A percentile compares a stretch with the other conserved stretches of the same genome.
These are phyloP conservation scores for Girardinus metallicus DNA, from an alignment of 2,797 vertebrate genomes.

Conservation along the genomic window DNA sequence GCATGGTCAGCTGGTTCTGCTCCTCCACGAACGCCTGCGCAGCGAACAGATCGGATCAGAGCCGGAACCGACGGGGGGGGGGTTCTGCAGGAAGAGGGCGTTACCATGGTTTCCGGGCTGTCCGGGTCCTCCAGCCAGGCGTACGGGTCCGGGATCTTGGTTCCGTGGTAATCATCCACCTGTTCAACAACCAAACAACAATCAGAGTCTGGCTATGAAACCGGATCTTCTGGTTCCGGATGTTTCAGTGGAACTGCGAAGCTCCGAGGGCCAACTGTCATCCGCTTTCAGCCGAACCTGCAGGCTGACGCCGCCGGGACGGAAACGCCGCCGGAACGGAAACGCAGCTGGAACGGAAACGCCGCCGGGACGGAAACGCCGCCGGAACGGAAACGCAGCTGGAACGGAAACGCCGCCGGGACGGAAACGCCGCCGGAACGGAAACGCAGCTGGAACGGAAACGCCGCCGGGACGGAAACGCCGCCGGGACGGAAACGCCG, in stretches of 20 bases:
- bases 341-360: too few relatives aligned
- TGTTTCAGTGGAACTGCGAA: conserved; percentile 4
- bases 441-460: too few relatives aligned
- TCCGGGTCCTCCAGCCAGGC: conserved; percentile 80
- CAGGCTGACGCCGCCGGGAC: not conserved
- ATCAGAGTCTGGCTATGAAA: not conserved
- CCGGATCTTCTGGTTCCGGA: not conserved
- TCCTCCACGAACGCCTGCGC: conserved; percentile 81
- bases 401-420: too few relatives aligned
- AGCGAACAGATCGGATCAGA: not conserved
- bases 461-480: too few relatives aligned
- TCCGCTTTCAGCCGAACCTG: not conserved
- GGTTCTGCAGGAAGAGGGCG: not conserved
- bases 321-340: too few relatives aligned
- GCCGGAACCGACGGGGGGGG: not conserved
- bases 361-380: too few relatives aligned
- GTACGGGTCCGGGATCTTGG: conserved; percentile 76
- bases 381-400: too few relatives aligned
- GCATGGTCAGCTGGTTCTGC: conserved; percentile 83
- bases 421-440: too few relatives aligned
- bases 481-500: too few relatives aligned
- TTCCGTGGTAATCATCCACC: conserved; percentile 79
- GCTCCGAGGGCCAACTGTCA: not conserved
- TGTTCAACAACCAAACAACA: conserved; percentile 21
- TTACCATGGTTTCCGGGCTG: conserved; percentile 76